phyloP scores from a whole-genome alignment of 2,888 invertebrate species.

The Trisateles emortualis region DNA sequence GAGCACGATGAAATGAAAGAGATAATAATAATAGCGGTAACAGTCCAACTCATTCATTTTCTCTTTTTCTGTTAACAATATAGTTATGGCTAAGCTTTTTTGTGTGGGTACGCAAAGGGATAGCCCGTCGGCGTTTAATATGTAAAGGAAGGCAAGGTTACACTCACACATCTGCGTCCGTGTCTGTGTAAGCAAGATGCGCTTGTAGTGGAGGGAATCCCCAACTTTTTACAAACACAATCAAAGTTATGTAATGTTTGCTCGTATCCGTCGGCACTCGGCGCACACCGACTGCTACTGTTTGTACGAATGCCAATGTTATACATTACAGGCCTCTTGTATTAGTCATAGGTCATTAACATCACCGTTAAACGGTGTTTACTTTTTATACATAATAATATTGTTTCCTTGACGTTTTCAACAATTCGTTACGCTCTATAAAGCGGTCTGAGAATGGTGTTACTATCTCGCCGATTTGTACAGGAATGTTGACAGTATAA shows the following conservation, averaged over 20 bases:
- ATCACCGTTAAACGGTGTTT: slow-evolving; percentile 73
- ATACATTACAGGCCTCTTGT: slow-evolving; percentile 78
- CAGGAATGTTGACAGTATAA: too few relatives aligned
- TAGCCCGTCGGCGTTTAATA: slow-evolving; percentile 85
- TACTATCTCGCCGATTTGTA: slow-evolving; percentile 10
- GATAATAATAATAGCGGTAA: slow-evolving; percentile 86
- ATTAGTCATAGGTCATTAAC: slow-evolving; percentile 85
- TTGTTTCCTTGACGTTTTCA: slow-evolving; percentile 63
- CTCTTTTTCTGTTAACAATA: slow-evolving; percentile 81
- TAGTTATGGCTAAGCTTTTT: slow-evolving; percentile 79
- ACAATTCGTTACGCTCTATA: slow-evolving; percentile 47
- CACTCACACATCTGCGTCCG: slow-evolving; percentile 76
- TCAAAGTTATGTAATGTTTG: slow-evolving; percentile 87
- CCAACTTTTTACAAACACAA: slow-evolving; percentile 87
- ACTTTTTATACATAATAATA: slow-evolving; percentile 72
- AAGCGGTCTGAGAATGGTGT: slow-evolving; percentile 16
- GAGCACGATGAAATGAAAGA: slow-evolving; percentile 75
- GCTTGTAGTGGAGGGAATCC: slow-evolving; percentile 85
- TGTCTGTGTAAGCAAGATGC: slow-evolving; percentile 74
- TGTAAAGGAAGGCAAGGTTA: slow-evolving; percentile 87
- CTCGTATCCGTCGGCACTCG: slow-evolving; percentile 81
- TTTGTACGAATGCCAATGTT: slow-evolving; percentile 84
- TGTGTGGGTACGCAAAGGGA: slow-evolving; percentile 85
- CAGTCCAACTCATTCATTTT: slow-evolving; percentile 84
- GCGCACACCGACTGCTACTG: slow-evolving; percentile 73